Base-by-base conservation (phyloP, 2,888 invertebrate species). In the Portevinia maculata region DNA sequence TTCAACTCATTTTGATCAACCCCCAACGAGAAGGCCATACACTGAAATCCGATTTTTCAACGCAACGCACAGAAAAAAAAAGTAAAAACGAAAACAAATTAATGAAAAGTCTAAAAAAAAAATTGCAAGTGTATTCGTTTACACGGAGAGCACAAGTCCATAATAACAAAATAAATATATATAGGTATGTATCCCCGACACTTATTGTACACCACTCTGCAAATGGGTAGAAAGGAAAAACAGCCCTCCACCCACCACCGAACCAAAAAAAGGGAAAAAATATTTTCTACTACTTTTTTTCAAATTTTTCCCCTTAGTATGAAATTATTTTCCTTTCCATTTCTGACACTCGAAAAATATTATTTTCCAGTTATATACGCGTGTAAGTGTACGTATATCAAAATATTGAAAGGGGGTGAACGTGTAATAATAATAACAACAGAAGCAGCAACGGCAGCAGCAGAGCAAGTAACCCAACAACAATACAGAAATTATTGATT, bases 241-340 rank as follows among this genome's bases (percentile, higher is more conserved):
- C 75, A 78, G 37, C 55, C 78, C 34, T 50, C 44, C 74, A 73
- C 75, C 50, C 75, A 69, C 15, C 32, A 44, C 60, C 52, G 19
- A 74, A 24, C 17, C 65, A 76, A n/a, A 65, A 34, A 78, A 74
- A 41, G 55, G 70, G 64, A 67, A 44, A 44, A 19, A 79, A 67
- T 41, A 39, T 73, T 73, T 83, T 60, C 44, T 44, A 44, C 21
- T 28, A 55, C 15, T 75, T 75, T 79, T 73, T 79, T 69, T 64
- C 55, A 76, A 73, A 71, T 70, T 84, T 59, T 81, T 78, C 79
- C 79, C 75, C 74, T 81, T 83, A 60, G 71, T 88, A 90, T 89
- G 88, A 89, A 90, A 89, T 89, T 89, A 89, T 89, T 89, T 89
- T 89, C 87, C 89, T 89, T 89, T 89, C 88, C 88, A 89, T 89